phyloP scores from a whole-genome alignment of 2,797 vertebrate species.

The Chromis chromis region DNA sequence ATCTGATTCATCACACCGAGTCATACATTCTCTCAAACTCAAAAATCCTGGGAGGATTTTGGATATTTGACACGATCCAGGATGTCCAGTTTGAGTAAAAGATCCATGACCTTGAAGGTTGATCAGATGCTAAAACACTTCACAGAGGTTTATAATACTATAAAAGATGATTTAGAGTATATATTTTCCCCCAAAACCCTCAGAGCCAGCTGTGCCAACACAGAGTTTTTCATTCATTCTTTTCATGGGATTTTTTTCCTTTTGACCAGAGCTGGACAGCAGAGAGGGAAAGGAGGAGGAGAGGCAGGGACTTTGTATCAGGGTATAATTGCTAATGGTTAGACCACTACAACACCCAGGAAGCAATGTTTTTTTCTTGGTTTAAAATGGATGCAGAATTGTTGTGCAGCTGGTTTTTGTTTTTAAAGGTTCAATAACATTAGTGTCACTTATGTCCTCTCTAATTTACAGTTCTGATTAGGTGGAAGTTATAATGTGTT shows the following conservation, averaged over 20 bases:
- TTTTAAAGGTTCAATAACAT: no score
- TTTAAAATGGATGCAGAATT: no score
- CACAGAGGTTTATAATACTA: not conserved
- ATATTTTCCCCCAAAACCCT: not conserved
- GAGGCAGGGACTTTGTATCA: not conserved
- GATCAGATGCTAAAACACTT: not conserved
- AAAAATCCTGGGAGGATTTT: not conserved
- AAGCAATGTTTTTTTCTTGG: no score
- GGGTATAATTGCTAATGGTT: not conserved
- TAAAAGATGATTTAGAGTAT: conserved; percentile 16
- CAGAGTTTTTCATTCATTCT: not conserved
- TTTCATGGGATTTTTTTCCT: no score
- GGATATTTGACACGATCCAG: not conserved
- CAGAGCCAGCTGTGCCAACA: not conserved
- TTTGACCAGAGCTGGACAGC: not conserved
- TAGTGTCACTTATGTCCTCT: no score
- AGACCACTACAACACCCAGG: not conserved
- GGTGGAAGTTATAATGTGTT: no score
- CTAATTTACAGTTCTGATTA: no score
- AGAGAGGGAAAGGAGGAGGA: not conserved
- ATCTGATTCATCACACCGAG: not conserved
- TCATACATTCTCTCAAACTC: not conserved
- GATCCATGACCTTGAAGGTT: conserved; percentile 2
- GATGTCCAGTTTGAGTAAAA: conserved; percentile 7
- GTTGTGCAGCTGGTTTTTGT: no score